Percentiles rank a stretch among this genome's conserved stretches.
These are phyloP conservation scores for Microcebus murinus DNA, from an alignment of 2,113 vertebrate genomes.

Conservation along the genomic window DNA sequence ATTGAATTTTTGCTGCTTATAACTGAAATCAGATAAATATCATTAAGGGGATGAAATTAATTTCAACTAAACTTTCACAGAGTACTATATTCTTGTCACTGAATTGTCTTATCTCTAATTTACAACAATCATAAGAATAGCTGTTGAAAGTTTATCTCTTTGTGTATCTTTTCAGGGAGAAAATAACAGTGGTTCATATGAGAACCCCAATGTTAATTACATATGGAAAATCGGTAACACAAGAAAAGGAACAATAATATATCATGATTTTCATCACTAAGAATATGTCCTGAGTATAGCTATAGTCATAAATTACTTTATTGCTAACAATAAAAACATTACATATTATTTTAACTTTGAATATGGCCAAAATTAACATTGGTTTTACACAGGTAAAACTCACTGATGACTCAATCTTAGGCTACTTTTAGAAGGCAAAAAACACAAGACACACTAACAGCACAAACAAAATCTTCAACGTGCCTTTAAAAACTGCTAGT, in stretches of 20 bases:
- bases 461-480: slow-evolving; percentile 34
- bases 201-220: slow-evolving; percentile 37
- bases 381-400: slow-evolving; percentile 9
- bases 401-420: neutral
- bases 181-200: slow-evolving; percentile 30
- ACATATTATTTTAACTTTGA: slow-evolving; percentile 56
- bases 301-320: slow-evolving; percentile 33
- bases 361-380: slow-evolving; percentile 45
- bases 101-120: slow-evolving; percentile 34
- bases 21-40: slow-evolving; percentile 88
- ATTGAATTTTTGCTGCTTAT: slow-evolving; percentile 99
- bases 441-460: neutral
- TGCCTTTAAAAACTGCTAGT: neutral
- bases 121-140: slow-evolving; percentile 46
- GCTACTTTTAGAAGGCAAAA: slow-evolving; percentile 38
- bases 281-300: neutral
- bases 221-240: slow-evolving; percentile 37
- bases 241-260: slow-evolving; percentile 11
- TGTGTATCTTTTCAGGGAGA: slow-evolving; percentile 24
- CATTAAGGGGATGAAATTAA: slow-evolving; percentile 73
- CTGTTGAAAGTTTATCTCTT: slow-evolving; percentile 46
- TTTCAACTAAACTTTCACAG: slow-evolving; percentile 53
- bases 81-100: neutral
- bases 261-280: slow-evolving; percentile 24
- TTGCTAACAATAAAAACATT: slow-evolving; percentile 6